phyloP scores from a whole-genome alignment of 2,113 vertebrate species.

The Naja naja region DNA sequence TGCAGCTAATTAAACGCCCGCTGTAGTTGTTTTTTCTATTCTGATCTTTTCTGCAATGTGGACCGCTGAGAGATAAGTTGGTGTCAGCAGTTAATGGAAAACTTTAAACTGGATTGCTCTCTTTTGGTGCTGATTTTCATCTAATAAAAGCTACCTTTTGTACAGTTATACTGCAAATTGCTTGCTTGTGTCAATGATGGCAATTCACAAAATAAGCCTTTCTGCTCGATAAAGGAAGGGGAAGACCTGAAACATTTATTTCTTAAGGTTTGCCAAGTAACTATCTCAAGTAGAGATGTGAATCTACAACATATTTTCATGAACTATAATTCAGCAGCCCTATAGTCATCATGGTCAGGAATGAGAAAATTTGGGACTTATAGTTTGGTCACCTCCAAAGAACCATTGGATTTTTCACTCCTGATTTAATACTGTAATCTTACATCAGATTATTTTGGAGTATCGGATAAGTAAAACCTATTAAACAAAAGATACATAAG shows the following conservation, averaged over 20 bases:
- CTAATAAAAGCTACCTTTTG: slow-evolving; percentile 19
- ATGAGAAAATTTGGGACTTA: neutral
- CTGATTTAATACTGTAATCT: neutral
- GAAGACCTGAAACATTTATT: neutral
- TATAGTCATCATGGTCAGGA: neutral
- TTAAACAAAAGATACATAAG: neutral
- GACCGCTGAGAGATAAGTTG: neutral
- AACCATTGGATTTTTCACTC: neutral
- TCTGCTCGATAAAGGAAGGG: neutral
- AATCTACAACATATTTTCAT: neutral
- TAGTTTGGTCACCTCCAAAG: neutral
- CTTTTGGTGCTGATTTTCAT: neutral
- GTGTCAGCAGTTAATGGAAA: slow-evolving; percentile 17
- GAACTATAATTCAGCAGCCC: neutral
- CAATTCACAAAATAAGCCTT: neutral
- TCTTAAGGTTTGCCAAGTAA: neutral
- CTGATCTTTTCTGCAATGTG: neutral
- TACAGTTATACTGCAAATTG: neutral
- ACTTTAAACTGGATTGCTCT: neutral
- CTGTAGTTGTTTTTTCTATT: neutral
- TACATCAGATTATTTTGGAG: neutral
- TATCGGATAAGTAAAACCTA: neutral
- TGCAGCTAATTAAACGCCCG: slow-evolving; percentile 3
- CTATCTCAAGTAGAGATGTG: neutral
- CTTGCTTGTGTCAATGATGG: neutral